Conservation (phyloP, 2,113 vertebrate species). For the Corythaixoides concolor region DNA sequence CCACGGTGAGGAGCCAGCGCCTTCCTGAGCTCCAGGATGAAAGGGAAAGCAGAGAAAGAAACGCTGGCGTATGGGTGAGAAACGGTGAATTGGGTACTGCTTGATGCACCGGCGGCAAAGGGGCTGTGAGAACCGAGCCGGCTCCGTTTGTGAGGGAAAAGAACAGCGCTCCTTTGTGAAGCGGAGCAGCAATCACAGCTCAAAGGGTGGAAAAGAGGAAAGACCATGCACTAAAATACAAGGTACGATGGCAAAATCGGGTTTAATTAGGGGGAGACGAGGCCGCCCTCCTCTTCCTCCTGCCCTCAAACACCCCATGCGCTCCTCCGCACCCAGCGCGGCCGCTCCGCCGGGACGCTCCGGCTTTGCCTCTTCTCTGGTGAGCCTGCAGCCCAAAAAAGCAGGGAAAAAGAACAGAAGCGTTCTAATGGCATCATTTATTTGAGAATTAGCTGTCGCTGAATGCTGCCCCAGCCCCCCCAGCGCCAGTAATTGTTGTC, state of each 20-base stretch:
- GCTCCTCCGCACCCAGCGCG: not conserved
- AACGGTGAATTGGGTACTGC: not conserved
- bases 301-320: fast-evolving
- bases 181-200: constrained; percentile 2
- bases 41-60: not conserved
- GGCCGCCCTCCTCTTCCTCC: not conserved
- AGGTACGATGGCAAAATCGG: constrained; percentile 51
- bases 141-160: not conserved
- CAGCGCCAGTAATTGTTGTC: not conserved
- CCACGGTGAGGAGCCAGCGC: fast-evolving
- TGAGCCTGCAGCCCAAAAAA: not conserved
- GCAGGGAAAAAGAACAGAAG: not conserved
- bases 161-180: constrained; percentile 8
- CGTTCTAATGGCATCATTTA: not conserved
- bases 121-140: constrained; percentile 36
- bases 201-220: constrained; percentile 10
- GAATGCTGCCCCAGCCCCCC: not conserved
- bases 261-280: constrained; percentile 37
- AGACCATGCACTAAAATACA: constrained; percentile 29
- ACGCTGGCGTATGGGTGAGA: fast-evolving
- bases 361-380: not conserved
- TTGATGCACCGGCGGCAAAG: constrained; percentile 36
- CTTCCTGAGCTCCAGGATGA: not conserved
- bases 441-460: not conserved
- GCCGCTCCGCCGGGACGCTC: fast-evolving